Conservation (phyloP, 2,888 invertebrate genomes). For the Stenodema calcarata region DNA sequence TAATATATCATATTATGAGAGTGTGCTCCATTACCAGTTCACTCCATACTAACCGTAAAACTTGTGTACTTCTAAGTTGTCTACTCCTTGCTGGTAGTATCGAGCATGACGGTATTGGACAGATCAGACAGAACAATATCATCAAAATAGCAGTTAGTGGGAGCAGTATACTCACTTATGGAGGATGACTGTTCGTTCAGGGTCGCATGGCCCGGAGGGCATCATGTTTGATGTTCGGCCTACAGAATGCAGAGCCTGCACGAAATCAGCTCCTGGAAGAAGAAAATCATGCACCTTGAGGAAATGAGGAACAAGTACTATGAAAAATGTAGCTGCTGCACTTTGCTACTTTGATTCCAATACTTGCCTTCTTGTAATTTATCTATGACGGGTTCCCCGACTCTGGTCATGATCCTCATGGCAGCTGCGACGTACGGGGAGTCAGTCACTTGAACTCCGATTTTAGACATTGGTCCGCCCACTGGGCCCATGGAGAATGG, state of each 20-base stretch:
- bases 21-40: too few relatives aligned
- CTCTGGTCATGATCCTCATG: slow-evolving; percentile 97
- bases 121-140: too few relatives aligned
- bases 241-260: slow-evolving; percentile 86
- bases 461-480: slow-evolving; percentile 92
- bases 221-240: slow-evolving; percentile 70
- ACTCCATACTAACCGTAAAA: too few relatives aligned
- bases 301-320: too few relatives aligned
- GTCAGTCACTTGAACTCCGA: slow-evolving; percentile 93
- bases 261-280: slow-evolving; percentile 34
- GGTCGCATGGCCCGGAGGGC: slow-evolving; percentile 95
- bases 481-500: slow-evolving; percentile 99
- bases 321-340: too few relatives aligned
- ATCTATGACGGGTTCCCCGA: slow-evolving; percentile 67
- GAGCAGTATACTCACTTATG: slow-evolving; percentile 67
- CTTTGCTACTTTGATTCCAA: too few relatives aligned
- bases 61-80: too few relatives aligned
- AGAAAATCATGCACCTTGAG: background rate
- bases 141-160: background rate
- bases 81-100: too few relatives aligned
- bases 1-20: too few relatives aligned
- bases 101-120: background rate
- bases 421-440: slow-evolving; percentile 98
- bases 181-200: slow-evolving; percentile 88
- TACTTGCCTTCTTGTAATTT: slow-evolving; percentile 7